Conservation (phyloP, 2,113 vertebrate species). For the Antennarius striatus region DNA sequence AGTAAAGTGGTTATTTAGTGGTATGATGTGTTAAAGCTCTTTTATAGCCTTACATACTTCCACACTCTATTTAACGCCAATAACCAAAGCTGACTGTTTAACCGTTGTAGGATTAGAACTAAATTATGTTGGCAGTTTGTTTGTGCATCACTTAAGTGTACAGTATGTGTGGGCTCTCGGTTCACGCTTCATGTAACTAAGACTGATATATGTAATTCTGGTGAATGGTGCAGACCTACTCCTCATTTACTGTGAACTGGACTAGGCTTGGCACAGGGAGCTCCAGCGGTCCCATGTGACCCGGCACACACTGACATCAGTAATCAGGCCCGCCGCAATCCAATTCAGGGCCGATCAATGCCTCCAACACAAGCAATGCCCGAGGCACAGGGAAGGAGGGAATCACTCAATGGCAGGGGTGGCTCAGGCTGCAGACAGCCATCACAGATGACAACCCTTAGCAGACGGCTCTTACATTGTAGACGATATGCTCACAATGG, state of each 20-base stretch:
- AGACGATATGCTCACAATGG: conserved; percentile 39
- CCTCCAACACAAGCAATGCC: conserved; percentile 61
- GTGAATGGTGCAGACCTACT: background rate
- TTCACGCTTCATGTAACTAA: conserved; percentile 46
- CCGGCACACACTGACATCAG: conserved; percentile 67
- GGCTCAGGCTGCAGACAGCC: conserved; percentile 59
- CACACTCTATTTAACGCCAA: conserved; percentile 23
- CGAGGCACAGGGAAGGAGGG: conserved; percentile 52
- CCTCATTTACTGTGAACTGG: conserved; percentile 6
- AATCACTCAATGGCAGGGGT: conserved; percentile 51
- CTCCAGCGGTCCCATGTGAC: conserved; percentile 64
- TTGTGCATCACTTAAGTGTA: conserved; percentile 35
- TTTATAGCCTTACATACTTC: conserved; percentile 11
- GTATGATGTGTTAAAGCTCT: conserved; percentile 8
- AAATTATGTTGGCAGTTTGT: conserved; percentile 23
- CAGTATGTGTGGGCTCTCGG: conserved; percentile 53
- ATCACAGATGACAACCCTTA: conserved; percentile 38
- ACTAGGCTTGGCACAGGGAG: conserved; percentile 52
- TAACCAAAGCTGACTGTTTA: conserved; percentile 1
- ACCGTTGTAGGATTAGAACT: conserved; percentile 12
- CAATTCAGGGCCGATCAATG: conserved; percentile 78
- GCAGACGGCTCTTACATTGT: conserved; percentile 43
- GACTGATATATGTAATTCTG: conserved; percentile 65
- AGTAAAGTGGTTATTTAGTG: conserved; percentile 12
- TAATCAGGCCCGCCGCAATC: conserved; percentile 75